These are phyloP conservation scores for Parambassis ranga DNA, from an alignment of 2,797 vertebrate genomes.

Conservation along the genomic window DNA sequence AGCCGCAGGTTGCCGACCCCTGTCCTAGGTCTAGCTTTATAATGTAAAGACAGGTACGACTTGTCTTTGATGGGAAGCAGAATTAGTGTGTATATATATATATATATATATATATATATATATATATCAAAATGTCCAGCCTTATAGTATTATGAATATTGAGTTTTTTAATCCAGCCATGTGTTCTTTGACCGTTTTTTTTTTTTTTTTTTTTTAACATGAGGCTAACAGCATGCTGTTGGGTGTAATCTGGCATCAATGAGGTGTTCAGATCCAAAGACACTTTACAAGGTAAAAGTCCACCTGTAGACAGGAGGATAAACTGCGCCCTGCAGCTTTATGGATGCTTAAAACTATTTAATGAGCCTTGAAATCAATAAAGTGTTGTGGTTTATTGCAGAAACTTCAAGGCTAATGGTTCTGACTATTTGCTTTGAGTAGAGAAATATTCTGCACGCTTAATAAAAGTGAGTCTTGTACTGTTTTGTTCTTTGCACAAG, in stretches of 20 bases:
- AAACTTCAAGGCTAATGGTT: conserved; percentile 33
- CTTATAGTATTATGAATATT: no score
- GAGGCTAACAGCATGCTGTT: neutral
- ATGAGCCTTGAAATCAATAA: conserved; percentile 51
- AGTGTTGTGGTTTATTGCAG: conserved; percentile 32
- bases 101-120: no score
- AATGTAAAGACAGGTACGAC: neutral
- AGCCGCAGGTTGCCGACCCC: no score
- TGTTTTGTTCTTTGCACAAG: neutral
- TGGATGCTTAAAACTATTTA: conserved; percentile 34
- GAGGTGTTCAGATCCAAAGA: neutral
- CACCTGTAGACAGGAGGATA: neutral
- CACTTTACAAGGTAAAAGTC: neutral
- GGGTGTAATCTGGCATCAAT: conserved; percentile 1
- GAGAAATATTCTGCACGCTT: conserved; percentile 10
- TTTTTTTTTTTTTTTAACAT: no score
- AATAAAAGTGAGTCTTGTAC: neutral
- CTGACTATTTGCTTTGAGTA: conserved; percentile 18
- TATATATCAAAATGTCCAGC: no score
- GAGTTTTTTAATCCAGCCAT: no score
- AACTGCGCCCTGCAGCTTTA: neutral
- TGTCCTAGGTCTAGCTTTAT: neutral
- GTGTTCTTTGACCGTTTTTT: no score
- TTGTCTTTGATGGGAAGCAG: no score
- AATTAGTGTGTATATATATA: no score